Evolutionary conservation across 2,888 invertebrate species (phyloP).

Genomic region (Belgica antarctica): DNA sequence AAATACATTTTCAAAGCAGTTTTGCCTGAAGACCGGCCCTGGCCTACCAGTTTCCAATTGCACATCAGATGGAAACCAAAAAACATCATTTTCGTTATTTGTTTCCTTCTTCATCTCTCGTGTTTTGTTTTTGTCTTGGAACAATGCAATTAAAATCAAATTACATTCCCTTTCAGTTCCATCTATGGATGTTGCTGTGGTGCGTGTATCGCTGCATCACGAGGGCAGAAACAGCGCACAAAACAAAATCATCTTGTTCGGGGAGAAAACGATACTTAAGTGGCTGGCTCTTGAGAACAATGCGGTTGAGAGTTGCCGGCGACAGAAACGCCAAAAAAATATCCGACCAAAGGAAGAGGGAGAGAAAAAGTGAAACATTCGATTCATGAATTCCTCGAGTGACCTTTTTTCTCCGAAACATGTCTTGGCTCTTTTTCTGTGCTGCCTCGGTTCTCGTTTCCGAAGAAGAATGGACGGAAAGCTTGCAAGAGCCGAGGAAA

Average conservation of each 20-base stretch:
- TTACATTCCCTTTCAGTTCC: constrained; percentile 27
- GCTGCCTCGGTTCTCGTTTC: neutral
- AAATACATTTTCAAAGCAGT: too few relatives aligned
- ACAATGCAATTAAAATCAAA: constrained; percentile 40
- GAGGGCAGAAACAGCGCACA: neutral
- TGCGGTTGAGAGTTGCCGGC: constrained; percentile 21
- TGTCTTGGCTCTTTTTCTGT: neutral
- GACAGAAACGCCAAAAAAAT: constrained; percentile 2
- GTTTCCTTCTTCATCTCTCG: neutral
- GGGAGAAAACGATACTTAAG: constrained; percentile 31
- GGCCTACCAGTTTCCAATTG: neutral
- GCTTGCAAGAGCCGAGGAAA: neutral
- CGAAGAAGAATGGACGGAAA: neutral
- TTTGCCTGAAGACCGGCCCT: too few relatives aligned
- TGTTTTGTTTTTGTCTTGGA: constrained; percentile 8
- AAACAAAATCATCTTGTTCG: constrained; percentile 3
- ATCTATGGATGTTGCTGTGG: neutral
- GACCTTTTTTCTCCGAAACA: constrained; percentile 23
- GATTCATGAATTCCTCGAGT: constrained; percentile 25
- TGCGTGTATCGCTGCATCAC: neutral
- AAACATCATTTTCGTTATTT: constrained; percentile 9
- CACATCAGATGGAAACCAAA: neutral
- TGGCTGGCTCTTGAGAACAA: constrained; percentile 36
- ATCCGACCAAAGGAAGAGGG: neutral
- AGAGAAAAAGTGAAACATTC: neutral